Percentiles rank a stretch among this genome's conserved stretches.
phyloP scores from a whole-genome alignment of 2,888 invertebrate genomes.

The Mantis religiosa region DNA sequence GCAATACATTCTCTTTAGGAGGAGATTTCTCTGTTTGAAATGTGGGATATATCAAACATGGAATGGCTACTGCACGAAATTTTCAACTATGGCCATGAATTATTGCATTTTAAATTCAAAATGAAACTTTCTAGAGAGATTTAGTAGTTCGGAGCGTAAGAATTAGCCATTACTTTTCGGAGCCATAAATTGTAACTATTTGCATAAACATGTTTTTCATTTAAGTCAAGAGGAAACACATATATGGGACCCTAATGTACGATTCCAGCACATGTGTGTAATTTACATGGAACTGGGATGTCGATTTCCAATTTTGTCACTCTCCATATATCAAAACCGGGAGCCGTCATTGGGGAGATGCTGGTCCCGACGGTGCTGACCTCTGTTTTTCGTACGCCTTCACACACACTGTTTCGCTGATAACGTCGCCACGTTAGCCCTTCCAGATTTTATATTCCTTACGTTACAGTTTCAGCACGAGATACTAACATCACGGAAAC shows the following conservation, averaged over 20 bases:
- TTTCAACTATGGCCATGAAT: not conserved
- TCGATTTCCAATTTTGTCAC: not conserved
- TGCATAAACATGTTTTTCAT: not conserved
- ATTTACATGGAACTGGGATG: not conserved
- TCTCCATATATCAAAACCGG: not conserved
- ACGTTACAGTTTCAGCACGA: not conserved
- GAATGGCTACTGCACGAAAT: not conserved
- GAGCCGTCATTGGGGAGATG: not conserved
- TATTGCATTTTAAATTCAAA: not conserved
- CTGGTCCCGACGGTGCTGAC: not conserved
- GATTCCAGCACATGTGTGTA: not conserved
- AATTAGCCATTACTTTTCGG: not conserved
- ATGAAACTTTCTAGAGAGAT: not conserved
- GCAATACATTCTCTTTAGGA: no score
- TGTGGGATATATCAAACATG: no score
- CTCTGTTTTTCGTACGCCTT: not conserved
- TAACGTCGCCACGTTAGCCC: not conserved
- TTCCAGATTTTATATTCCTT: not conserved
- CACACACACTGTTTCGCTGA: not conserved
- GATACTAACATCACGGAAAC: not conserved
- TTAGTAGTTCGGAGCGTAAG: not conserved
- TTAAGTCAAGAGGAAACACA: not conserved
- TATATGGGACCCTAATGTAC: not conserved
- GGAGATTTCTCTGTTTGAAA: no score
- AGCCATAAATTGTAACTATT: not conserved